Evolutionary conservation across 2,888 invertebrate species (phyloP).

Genomic region (Apotomis turbidana): DNA sequence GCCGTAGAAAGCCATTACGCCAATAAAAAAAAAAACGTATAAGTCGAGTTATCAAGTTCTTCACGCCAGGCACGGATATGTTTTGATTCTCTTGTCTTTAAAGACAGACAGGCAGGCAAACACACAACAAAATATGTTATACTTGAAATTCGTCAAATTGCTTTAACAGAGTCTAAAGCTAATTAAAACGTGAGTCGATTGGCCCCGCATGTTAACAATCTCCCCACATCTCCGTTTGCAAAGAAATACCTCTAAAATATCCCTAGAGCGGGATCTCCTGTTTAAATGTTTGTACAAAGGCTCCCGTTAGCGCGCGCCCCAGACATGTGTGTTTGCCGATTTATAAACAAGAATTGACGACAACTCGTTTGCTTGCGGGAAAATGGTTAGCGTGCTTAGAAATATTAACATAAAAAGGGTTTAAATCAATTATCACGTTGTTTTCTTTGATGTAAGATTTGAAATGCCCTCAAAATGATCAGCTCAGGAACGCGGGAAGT

Average conservation of each 20-base stretch:
- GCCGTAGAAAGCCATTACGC: too few relatives aligned
- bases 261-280: conserved; percentile 55
- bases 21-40: too few relatives aligned
- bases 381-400: conserved; percentile 49
- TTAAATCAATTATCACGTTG: neutral
- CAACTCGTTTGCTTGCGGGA: conserved; percentile 45
- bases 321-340: conserved; percentile 45
- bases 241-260: conserved; percentile 51
- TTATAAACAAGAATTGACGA: conserved; percentile 50
- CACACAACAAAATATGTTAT: neutral
- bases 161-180: neutral
- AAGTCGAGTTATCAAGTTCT: too few relatives aligned
- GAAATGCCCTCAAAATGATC: too few relatives aligned
- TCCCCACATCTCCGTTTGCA: conserved; percentile 44
- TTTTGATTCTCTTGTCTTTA: too few relatives aligned
- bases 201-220: conserved; percentile 5
- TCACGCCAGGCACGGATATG: too few relatives aligned
- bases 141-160: neutral
- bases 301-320: conserved; percentile 54
- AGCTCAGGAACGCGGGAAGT: too few relatives aligned
- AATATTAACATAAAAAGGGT: conserved; percentile 33
- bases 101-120: too few relatives aligned
- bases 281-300: conserved; percentile 63
- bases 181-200: conserved; percentile 15
- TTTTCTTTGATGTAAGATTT: neutral